Percentiles rank a stretch among this genome's conserved stretches.
Evolutionary conservation across 2,797 vertebrate genomes (phyloP).

Genomic region (Amniataba percoides): DNA sequence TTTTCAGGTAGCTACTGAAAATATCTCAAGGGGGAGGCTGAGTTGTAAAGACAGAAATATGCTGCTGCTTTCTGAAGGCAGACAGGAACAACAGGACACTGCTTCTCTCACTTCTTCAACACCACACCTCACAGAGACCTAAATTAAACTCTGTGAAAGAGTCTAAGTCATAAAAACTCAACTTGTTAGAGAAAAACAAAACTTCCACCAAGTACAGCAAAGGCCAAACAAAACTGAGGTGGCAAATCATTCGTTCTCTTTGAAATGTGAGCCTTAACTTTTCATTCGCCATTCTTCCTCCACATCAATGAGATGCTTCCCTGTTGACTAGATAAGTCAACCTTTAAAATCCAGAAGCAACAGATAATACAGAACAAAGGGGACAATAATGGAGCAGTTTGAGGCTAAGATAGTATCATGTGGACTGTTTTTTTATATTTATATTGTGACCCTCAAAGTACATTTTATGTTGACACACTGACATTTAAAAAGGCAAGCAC

Average conservation of each 20-base stretch:
- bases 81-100: slow-evolving; percentile 66
- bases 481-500: background rate
- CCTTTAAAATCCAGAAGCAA: background rate
- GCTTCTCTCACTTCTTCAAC: slow-evolving; percentile 46
- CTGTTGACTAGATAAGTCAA: too few species aligned
- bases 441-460: background rate
- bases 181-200: too few species aligned
- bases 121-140: slow-evolving; percentile 25
- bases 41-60: slow-evolving; percentile 82
- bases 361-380: background rate
- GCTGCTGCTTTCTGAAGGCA: slow-evolving; percentile 53
- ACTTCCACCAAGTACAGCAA: slow-evolving; percentile 5
- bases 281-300: background rate
- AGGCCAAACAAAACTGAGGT: background rate
- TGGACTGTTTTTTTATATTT: background rate
- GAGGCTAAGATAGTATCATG: background rate
- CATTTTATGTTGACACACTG: background rate
- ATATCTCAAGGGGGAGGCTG: slow-evolving; percentile 78
- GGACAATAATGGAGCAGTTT: background rate
- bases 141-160: slow-evolving; percentile 14
- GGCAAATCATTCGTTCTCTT: background rate
- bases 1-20: slow-evolving; percentile 85
- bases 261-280: slow-evolving; percentile 10
- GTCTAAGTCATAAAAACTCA: slow-evolving; percentile 10
- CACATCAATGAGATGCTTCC: background rate